Evolutionary conservation across 2,797 vertebrate species (phyloP), one percentile per base, ranked within the genome.

Genomic region (Neosilurus mollespiculum): DNA sequence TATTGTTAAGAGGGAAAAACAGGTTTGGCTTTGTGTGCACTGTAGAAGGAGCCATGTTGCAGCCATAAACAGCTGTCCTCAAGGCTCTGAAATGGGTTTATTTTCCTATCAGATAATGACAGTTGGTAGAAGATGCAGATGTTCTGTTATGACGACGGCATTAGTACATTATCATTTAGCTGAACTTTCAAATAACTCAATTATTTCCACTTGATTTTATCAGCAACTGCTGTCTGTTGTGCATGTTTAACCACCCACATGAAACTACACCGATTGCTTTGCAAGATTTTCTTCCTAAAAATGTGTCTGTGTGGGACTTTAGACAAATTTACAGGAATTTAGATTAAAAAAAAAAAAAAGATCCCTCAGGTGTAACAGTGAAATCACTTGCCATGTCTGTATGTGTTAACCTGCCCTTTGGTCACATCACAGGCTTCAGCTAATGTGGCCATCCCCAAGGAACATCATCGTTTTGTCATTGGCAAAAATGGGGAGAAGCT

Each of bases 401-500:
- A 3, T 9, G 9, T 62, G 18, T 65, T 70, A 11, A 71, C 16
- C 43, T n/a, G 6, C 53, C 69, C 53, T 78, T 49, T 30, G 16
- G 4, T 30, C 2, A 67, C 85, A 99, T 24, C 2, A 65, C 85
- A 99, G 98, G 98, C 98, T 87, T 97, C 98, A 85, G 96, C 97
- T 10, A 98, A 97, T 89, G 98, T 99, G 24, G 95, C 95, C 85
- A 99, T 99, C 93, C 98, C 98, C 83, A 99, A 99, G 88, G 98
- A 99, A 83, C 98, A 99, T 90, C 98, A 99, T 88, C 98, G 98
- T 89, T 99, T 98, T 94, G 97, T 99, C 87, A 99, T 99, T 11
- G 98, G 98, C 89, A 99, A 99, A 92, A 99, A 96, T 0, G 98
- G 98, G 87, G 98, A 99, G 93, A 99, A 99, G 91, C 94, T 99